Percentiles rank a stretch among this genome's conserved stretches.
These are phyloP conservation scores for Eulemur coronatus DNA, from an alignment of 2,797 vertebrate species.

Conservation along the genomic window DNA sequence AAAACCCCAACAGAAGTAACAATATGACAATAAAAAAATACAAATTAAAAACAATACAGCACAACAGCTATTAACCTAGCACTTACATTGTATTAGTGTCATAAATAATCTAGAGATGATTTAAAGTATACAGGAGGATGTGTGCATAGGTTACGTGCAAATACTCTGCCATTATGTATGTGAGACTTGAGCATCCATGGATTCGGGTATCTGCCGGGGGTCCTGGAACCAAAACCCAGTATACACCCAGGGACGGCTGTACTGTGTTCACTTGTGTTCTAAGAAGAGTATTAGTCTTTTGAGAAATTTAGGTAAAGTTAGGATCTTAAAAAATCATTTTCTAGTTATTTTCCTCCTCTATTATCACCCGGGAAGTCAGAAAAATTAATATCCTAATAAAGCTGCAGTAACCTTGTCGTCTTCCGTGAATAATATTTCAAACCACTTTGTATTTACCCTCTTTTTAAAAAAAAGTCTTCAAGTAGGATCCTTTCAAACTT, in stretches of 20 bases:
- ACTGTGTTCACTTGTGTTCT: not conserved
- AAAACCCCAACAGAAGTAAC: not conserved
- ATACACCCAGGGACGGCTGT: not conserved
- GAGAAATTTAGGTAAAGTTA: not conserved
- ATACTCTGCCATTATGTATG: no score
- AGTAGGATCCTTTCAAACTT: not conserved
- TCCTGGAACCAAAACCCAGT: not conserved
- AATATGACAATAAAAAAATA: not conserved
- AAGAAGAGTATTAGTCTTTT: not conserved
- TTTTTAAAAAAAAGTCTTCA: not conserved
- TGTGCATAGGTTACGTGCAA: not conserved
- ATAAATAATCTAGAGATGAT: not conserved
- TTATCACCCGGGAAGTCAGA: not conserved
- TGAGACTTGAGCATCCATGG: not conserved
- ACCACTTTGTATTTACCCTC: not conserved
- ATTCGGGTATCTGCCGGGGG: fast-evolving
- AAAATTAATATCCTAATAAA: not conserved
- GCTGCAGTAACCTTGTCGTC: not conserved
- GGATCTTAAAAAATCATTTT: not conserved
- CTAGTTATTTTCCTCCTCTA: not conserved
- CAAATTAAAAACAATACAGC: not conserved
- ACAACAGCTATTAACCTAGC: not conserved
- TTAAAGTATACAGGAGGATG: not conserved
- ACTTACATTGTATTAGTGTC: not conserved
- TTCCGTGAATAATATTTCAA: not conserved